Evolutionary conservation across 2,113 vertebrate genomes (phyloP).

Genomic region (Silurus glanis): DNA sequence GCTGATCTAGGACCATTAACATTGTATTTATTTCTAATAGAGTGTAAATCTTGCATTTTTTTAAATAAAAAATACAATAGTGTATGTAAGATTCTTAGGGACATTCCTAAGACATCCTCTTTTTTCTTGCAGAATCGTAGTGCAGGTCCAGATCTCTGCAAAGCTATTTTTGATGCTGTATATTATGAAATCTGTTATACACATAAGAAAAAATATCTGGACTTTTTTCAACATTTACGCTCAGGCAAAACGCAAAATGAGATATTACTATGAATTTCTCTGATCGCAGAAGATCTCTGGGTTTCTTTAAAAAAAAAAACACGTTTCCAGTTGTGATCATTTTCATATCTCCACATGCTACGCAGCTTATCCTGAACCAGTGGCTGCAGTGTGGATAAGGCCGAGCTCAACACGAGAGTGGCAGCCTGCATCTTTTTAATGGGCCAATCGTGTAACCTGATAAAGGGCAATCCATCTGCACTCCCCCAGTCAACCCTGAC

Average conservation of each 20-base stretch:
- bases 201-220: neutral
- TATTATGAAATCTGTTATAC: neutral
- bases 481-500: slow-evolving; percentile 78
- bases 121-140: neutral
- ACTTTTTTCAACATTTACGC: neutral
- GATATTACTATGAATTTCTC: neutral
- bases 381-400: slow-evolving; percentile 18
- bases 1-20: neutral
- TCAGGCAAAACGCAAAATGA: neutral
- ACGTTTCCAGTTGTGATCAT: neutral
- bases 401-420: slow-evolving; percentile 49
- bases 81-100: neutral
- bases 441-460: slow-evolving; percentile 73
- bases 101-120: no score
- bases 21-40: neutral
- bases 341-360: slow-evolving; percentile 18
- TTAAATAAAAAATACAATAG: neutral
- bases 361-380: slow-evolving; percentile 26
- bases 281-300: neutral
- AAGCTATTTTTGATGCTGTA: neutral
- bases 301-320: neutral
- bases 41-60: neutral
- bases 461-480: slow-evolving; percentile 80
- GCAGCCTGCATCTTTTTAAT: slow-evolving; percentile 64
- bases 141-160: neutral